These are phyloP conservation scores for Harpagus bidentatus DNA, from an alignment of 2,113 vertebrate species.

Conservation along the genomic window DNA sequence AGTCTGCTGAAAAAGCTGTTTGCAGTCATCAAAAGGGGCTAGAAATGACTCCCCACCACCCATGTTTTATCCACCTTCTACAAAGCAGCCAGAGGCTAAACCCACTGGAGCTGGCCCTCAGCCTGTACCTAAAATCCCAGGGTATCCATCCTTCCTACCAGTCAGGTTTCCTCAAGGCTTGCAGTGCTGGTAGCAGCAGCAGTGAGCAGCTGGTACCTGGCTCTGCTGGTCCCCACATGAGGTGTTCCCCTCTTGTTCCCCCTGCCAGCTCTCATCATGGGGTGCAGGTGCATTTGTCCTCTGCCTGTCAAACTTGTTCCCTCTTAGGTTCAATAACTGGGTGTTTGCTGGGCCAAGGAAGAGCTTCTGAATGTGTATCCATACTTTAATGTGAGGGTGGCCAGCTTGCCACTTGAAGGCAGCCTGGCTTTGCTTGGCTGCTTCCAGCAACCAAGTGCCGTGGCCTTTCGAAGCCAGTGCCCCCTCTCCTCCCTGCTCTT, in stretches of 20 bases:
- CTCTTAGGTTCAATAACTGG: background rate
- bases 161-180: background rate
- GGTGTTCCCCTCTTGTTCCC: background rate
- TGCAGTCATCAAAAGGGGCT: background rate
- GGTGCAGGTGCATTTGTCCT: background rate
- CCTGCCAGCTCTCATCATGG: background rate
- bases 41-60: background rate
- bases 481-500: background rate
- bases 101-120: background rate
- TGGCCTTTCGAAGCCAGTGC: background rate
- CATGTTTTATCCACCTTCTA: background rate
- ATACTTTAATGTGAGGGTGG: fast-evolving
- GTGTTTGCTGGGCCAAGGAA: background rate
- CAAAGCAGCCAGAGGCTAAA: background rate
- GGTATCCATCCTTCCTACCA: background rate
- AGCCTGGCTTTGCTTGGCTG: background rate
- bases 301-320: background rate
- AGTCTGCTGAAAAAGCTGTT: background rate
- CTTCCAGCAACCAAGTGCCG: fast-evolving
- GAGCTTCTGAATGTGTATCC: background rate
- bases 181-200: background rate
- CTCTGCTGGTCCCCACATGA: background rate
- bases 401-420: background rate
- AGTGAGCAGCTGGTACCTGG: background rate
- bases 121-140: background rate